Base-by-base conservation (phyloP, 1,140 invertebrate species). In the Antheraea mylitta region DNA sequence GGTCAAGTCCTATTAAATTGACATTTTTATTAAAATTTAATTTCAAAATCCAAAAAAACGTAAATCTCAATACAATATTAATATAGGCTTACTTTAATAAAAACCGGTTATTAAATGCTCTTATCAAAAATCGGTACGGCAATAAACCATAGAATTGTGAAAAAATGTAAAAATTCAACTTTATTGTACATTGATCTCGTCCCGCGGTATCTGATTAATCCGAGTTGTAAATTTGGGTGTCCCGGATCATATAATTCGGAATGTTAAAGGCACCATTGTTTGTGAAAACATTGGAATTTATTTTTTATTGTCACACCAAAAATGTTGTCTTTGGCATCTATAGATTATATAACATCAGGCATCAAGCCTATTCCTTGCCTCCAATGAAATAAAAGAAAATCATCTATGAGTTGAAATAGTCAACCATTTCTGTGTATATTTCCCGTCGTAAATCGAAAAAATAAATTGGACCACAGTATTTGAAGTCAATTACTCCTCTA, bases 201-300 rank as follows among this genome's bases (percentile, higher is more conserved):
- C 45, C 45, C 37, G 61, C 18, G 59, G 59, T 36, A 63, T 37
- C 61, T 30, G 61, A 63, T 63, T 63, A 63, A 63, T 63, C 61
- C 61, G 13, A 11, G 61, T 37, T 53, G 45, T 53, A 53, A 53
- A 53, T 53, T 53, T 53, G 45, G 45, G 16, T 9, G 61, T 11
- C 7, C 30, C 30, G 61, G 30, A 63, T 63, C 61, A 63, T 37
- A 63, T 63, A 63, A 63, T 63, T 63, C 61, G 36, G 61, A 30
- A 37, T 2, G 19, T 63, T 63, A n/a, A 13, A 30, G 9, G 7
- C 8, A 63, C 61, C 61, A 63, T 36, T 30, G 16, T 7, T 63
- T 37, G 18, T 8, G 37, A 42, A 37, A n/a, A n/a, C 6, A 0
- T 13, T 16, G 61, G 61, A 30, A 63, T 30, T 37, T n/a, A n/a